These are phyloP conservation scores for Oreocharis arfaki DNA, from an alignment of 2,113 vertebrate species.

Conservation along the genomic window DNA sequence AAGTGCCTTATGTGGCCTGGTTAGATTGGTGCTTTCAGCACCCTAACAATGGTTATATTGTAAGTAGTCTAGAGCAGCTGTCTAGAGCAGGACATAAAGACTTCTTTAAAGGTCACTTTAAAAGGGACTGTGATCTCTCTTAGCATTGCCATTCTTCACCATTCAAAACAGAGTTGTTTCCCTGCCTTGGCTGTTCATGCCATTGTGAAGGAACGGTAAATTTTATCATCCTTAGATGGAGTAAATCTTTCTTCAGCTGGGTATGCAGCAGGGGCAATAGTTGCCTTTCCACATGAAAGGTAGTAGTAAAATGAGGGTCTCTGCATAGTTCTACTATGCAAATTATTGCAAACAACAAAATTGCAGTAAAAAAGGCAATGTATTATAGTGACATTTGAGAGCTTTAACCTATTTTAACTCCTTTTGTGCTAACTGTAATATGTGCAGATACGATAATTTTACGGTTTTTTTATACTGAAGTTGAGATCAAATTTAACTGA, in stretches of 20 bases:
- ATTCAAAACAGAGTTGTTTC: background rate
- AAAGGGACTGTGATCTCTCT: background rate
- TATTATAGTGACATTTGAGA: background rate
- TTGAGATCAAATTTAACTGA: background rate
- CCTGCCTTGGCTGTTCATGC: background rate
- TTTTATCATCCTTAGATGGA: background rate
- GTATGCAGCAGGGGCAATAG: background rate
- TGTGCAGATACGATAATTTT: background rate
- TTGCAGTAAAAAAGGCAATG: background rate
- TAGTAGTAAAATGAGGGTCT: background rate
- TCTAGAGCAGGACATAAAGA: background rate
- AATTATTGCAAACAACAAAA: background rate
- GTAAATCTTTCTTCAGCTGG: background rate
- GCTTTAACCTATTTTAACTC: background rate
- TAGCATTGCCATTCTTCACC: background rate
- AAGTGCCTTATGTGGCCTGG: background rate
- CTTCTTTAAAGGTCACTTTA: background rate
- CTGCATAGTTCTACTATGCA: background rate
- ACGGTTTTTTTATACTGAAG: background rate
- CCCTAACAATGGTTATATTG: background rate
- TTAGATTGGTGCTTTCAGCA: background rate
- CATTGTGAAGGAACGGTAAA: background rate
- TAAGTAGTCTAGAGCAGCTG: background rate
- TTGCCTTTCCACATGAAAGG: background rate
- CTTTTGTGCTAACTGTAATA: background rate